phyloP scores from a whole-genome alignment of 2,888 invertebrate species.

The Malthinus flaveolus region DNA sequence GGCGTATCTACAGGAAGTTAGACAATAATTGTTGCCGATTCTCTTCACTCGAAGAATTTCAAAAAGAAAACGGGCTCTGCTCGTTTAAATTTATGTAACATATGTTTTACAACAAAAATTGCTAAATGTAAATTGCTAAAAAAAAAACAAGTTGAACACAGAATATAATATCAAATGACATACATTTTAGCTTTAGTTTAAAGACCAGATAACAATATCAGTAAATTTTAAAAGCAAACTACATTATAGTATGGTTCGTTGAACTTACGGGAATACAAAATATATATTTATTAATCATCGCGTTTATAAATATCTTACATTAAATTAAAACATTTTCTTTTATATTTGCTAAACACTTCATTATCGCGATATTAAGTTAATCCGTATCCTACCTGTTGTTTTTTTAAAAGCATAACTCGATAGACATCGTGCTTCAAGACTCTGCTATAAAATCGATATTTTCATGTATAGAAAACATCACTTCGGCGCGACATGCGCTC shows the following conservation, averaged over 20 bases:
- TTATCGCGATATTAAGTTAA: not conserved
- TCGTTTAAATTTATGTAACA: slow-evolving; percentile 27
- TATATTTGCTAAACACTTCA: not conserved
- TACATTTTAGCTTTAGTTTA: slow-evolving; percentile 23
- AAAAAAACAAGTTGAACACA: slow-evolving; percentile 20
- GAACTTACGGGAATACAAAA: slow-evolving; percentile 6
- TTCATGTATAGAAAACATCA: too few species aligned
- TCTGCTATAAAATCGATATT: too few species aligned
- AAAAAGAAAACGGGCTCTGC: not conserved
- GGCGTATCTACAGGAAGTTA: slow-evolving; percentile 4
- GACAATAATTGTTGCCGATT: not conserved
- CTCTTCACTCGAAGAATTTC: not conserved
- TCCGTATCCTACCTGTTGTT: too few species aligned
- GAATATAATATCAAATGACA: slow-evolving; percentile 31
- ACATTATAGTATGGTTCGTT: slow-evolving; percentile 22
- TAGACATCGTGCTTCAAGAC: too few species aligned
- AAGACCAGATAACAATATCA: slow-evolving; percentile 28
- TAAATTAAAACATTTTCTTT: not conserved
- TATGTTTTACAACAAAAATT: slow-evolving; percentile 8
- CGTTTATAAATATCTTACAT: slow-evolving; percentile 1
- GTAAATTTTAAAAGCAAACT: slow-evolving; percentile 26
- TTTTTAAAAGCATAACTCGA: too few species aligned
- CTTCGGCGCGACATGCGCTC: too few species aligned
- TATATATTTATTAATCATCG: not conserved
- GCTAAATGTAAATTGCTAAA: slow-evolving; percentile 21